Evolutionary conservation across 2,888 invertebrate species (phyloP), one percentile per base, ranked within the genome.

Genomic region (Macroteleia sp.): DNA sequence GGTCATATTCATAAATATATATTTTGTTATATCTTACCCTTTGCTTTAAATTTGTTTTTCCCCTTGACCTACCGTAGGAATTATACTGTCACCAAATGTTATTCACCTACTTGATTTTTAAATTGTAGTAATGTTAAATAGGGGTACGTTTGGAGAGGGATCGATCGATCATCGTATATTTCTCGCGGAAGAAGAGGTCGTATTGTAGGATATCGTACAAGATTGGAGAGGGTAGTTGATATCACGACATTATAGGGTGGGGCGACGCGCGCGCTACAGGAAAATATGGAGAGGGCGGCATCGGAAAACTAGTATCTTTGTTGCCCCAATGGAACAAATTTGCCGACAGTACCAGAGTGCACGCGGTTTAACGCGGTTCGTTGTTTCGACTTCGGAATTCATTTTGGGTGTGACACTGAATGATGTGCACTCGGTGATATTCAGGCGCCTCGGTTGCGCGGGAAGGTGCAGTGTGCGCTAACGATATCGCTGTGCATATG

Each of bases 351-450:
- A 66, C 48, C 64, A 25, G 56, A 67, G 67, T 67, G 71, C 77
- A 73, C 69, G 73, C 77, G 73, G 79, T 28, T 34, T 44, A 30
- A 42, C 66, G 59, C 59, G 54, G 66, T 77, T n/a, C 52, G 41
- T 25, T 44, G 14, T 22, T 12, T 16, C 20, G 32, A 34, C 16
- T 22, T 19, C 19, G 20, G 9, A 1, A 14, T n/a, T 17, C 20
- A 16, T 34, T 54, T 69, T 52, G 69, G 69, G 69, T 52, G 69
- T 59, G 67, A 56, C 46, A 42, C 19, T 79, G 75, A 66, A 79
- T 78, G 81, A 81, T 78, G 83, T 86, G 88, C 85, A 84, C 88
- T 87, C 87, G 88, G 48, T 69, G 57, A 57, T 69, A 57, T 4
- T 34, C 25, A 20, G 20, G 41, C 14, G 16, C 12, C 32, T 20